Evolutionary conservation across 2,113 vertebrate species (phyloP), one percentile per base, ranked within the genome.

Genomic region (Phyllostomus discolor): DNA sequence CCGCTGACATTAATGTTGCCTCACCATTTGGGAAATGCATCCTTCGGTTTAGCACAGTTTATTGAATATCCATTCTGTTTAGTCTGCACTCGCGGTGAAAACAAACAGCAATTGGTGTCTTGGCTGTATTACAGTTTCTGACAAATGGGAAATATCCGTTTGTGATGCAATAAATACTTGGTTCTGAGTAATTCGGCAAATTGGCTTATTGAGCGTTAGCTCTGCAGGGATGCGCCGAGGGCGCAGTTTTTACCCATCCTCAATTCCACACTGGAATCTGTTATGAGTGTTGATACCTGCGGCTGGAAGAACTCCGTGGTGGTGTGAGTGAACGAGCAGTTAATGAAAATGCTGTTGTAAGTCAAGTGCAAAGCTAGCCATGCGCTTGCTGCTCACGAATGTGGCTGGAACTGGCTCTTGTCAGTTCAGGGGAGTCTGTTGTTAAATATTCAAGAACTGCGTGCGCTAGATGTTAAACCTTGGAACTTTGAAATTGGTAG

Each of bases 141-240:
- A 92, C 84, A 95, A 85, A 92, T 88, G 31, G 92, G 50, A 96
- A 97, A 83, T 95, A 95, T 57, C 83, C 43, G 76, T 96, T 85
- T 95, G 83, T 76, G 78, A 90, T 92, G 80, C 59, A 69, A 76
- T 95, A 95, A 90, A 76, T 95, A 38, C 66, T 73, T 59, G 35
- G 59, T 94, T 92, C 66, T 95, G 10, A 88, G 90, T 95, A 81
- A 93, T 91, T 93, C 69, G 54, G 91, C 79, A 91, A 97, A 92
- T 80, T 94, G 96, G 59, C 70, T 93, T 95, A 31, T 93, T 97
- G 92, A 67, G 84, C 75, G 90, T 95, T 70, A 66, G 73, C 80
- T 93, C 66, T 89, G 66, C 90, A 26, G 64, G 89, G 81, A 91
- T 90, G 50, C 88, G 72, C 46, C 15, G 73, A 95, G 12, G 83